Evolutionary conservation across 2,888 invertebrate species (phyloP), one percentile per base, ranked within the genome.

Genomic region (Noctua comes): DNA sequence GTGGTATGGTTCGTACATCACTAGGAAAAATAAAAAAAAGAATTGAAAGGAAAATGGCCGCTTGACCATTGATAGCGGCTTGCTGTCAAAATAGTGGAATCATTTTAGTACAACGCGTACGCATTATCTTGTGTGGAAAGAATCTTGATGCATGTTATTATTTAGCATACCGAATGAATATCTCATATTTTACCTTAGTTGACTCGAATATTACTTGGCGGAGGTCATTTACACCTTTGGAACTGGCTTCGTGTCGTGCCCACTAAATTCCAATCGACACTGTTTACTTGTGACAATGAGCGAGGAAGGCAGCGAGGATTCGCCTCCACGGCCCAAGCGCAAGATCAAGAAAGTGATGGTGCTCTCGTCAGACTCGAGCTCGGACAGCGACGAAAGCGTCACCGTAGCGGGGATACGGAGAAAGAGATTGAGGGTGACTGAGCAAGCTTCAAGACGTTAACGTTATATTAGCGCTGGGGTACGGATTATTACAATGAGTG

Each of bases 11-110:
- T 69, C 13, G 16, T 24, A 0, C 82, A 31, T 76, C 86, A 82
- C 83, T 84, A 86, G 8, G 4, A 68, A 68, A 48, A 76, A 57
- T 48, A 27, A 72, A 85, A 86, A 86, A 86, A 86, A 88, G 48
- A 80, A 84, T 79, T 84, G 87, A 91, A 94, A 93, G 91, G 91
- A 97, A 97, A 96, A 97, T 97, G 97, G 97, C 97, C 91, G 96
- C 91, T 91, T 93, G 92, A 93, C 92, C 92, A 93, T 93, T 91
- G 93, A 95, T 94, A 96, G 96, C 96, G 95, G 97, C 96, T 96
- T 96, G 95, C 96, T 97, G 97, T 97, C 97, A 97, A 96, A 96
- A 96, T 96, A 96, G 88, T 92, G 91, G 92, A 93, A 92, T 93
- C 91, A 91, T 93, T 92, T 89, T 88, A 82, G 54, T 69, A 84